Percentiles rank a stretch among this genome's conserved stretches.
These are phyloP conservation scores for Magallana nippona DNA, from an alignment of 2,888 invertebrate genomes.

Conservation along the genomic window DNA sequence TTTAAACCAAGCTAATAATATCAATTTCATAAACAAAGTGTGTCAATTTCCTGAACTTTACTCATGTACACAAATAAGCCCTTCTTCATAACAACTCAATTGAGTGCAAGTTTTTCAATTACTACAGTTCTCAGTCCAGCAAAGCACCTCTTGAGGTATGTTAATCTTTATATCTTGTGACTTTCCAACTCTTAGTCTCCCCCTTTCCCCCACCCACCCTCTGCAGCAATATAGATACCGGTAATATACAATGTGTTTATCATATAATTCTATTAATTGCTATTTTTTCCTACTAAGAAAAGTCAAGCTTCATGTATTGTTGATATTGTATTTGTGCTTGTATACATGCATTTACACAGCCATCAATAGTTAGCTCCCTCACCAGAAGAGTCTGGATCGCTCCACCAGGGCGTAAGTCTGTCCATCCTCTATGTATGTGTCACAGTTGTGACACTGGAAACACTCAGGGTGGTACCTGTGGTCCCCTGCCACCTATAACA, in stretches of 20 bases:
- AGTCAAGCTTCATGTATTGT: neutral
- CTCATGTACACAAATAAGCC: neutral
- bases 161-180: too few species aligned
- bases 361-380: conserved; percentile 61
- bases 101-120: too few species aligned
- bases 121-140: too few species aligned
- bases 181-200: too few species aligned
- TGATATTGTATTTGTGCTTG: too few species aligned
- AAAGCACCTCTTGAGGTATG: too few species aligned
- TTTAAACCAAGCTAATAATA: neutral
- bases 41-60: conserved; percentile 15
- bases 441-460: conserved; percentile 91
- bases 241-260: too few species aligned
- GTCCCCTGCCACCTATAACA: conserved; percentile 87
- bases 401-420: conserved; percentile 96
- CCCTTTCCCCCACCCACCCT: too few species aligned
- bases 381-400: conserved; percentile 93
- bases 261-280: too few species aligned
- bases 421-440: conserved; percentile 92
- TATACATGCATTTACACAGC: too few species aligned
- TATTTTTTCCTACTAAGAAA: too few species aligned
- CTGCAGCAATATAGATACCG: too few species aligned
- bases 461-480: conserved; percentile 98
- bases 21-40: conserved; percentile 15
- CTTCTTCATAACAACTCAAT: neutral